These are phyloP conservation scores for Drosophila azteca DNA, from an alignment of 1,140 invertebrate genomes.

Conservation along the genomic window DNA sequence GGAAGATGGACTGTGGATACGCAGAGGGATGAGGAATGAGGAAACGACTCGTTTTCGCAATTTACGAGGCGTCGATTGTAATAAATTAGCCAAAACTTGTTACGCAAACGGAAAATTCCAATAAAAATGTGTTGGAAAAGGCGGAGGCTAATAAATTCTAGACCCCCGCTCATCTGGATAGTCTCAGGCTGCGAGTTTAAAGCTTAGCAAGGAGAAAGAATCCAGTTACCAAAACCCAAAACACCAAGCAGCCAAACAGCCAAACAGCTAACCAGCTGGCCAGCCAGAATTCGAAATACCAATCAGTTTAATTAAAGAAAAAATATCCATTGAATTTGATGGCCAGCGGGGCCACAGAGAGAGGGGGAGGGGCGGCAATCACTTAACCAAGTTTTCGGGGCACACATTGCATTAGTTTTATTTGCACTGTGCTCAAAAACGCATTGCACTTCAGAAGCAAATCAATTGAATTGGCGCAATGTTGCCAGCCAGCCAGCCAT, in stretches of 20 bases:
- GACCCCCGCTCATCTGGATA: background rate
- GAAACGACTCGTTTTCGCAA: constrained; percentile 29
- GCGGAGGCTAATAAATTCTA: constrained; percentile 60
- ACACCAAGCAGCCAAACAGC: constrained; percentile 3
- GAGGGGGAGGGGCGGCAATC: constrained; percentile 16
- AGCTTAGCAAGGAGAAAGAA: constrained; percentile 1
- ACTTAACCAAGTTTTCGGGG: constrained; percentile 52
- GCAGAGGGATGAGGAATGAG: background rate
- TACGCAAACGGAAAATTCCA: constrained; percentile 68
- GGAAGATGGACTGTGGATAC: too few relatives aligned
- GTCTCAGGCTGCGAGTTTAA: constrained; percentile 4
- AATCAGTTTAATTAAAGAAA: constrained; percentile 62
- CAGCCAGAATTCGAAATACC: constrained; percentile 26
- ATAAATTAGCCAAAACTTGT: constrained; percentile 74
- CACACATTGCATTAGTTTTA: constrained; percentile 67
- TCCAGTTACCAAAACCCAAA: background rate
- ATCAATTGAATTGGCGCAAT: constrained; percentile 71
- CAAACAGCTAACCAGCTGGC: too few relatives aligned
- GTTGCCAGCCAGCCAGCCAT: constrained; percentile 45
- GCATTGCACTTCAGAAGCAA: constrained; percentile 58
- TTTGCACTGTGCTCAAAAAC: constrained; percentile 67
- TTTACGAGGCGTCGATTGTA: constrained; percentile 62
- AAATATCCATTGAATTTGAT: constrained; percentile 19
- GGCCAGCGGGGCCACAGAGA: too few relatives aligned
- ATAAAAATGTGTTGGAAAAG: constrained; percentile 68